Conservation (phyloP, 2,888 invertebrate species). For the Atethmia centrago region DNA sequence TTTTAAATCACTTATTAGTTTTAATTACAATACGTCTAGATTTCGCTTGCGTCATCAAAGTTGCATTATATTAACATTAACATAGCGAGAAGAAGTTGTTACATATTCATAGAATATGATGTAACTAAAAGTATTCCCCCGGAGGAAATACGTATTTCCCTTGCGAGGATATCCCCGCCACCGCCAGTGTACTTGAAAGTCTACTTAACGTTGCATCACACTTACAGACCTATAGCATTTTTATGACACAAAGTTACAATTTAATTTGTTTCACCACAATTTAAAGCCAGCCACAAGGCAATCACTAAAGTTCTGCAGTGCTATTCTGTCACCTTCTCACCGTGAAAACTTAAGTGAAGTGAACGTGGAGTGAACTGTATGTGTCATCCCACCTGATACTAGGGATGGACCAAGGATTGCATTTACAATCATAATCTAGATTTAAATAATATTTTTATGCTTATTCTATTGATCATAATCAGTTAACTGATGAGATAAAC, state of each 20-base stretch:
- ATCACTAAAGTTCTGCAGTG: not conserved
- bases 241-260: not conserved
- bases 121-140: conserved; percentile 6
- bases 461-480: no score
- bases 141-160: not conserved
- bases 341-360: no score
- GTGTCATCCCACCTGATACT: no score
- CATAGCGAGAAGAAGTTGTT: not conserved
- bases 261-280: not conserved
- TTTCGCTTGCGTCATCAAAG: conserved; percentile 8
- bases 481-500: no score
- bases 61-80: not conserved
- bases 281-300: not conserved
- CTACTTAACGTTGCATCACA: conserved; percentile 7
- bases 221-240: not conserved
- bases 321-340: no score
- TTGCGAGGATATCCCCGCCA: conserved; percentile 19
- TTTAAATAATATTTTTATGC: no score
- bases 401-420: no score
- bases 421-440: no score
- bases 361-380: no score
- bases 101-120: conserved; percentile 4
- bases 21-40: not conserved
- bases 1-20: not conserved
- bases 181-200: not conserved